A percentile compares a stretch with the other conserved stretches of the same genome.
Conservation (phyloP, 2,113 vertebrate species). For the Rhea americana region DNA sequence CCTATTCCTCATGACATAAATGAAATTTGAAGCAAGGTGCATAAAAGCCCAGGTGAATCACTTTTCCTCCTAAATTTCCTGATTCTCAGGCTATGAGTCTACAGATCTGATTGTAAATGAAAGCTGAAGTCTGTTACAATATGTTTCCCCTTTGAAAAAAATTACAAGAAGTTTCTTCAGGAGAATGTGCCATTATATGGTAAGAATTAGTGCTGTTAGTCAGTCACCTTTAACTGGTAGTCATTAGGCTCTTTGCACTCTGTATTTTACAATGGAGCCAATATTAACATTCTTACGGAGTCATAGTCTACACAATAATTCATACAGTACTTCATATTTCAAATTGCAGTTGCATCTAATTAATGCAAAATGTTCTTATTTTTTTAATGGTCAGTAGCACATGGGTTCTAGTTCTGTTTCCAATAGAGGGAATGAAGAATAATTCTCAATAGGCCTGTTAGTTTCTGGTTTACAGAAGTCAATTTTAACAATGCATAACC, state of each 20-base stretch:
- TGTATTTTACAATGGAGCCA: not conserved
- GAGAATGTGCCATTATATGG: fast-evolving
- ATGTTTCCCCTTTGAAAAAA: not conserved
- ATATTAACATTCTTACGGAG: not conserved
- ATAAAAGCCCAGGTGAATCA: not conserved
- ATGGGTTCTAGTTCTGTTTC: not conserved
- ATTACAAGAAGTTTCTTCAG: not conserved
- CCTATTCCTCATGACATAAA: not conserved
- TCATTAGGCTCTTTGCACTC: not conserved
- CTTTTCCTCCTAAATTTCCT: not conserved
- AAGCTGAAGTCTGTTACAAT: not conserved
- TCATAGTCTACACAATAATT: not conserved
- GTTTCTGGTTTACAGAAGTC: not conserved
- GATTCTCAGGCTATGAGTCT: not conserved
- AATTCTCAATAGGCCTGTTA: not conserved
- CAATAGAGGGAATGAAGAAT: not conserved
- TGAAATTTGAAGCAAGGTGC: not conserved
- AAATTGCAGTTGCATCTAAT: not conserved
- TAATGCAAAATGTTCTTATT: not conserved
- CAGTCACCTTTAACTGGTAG: not conserved
- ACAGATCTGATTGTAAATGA: not conserved
- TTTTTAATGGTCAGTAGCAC: not conserved
- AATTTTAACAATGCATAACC: not conserved
- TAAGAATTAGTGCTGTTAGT: not conserved
- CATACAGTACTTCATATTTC: not conserved